Evolutionary conservation across 2,797 vertebrate genomes (phyloP), one percentile per base, ranked within the genome.

Genomic region (Acrocephalus scirpaceus): DNA sequence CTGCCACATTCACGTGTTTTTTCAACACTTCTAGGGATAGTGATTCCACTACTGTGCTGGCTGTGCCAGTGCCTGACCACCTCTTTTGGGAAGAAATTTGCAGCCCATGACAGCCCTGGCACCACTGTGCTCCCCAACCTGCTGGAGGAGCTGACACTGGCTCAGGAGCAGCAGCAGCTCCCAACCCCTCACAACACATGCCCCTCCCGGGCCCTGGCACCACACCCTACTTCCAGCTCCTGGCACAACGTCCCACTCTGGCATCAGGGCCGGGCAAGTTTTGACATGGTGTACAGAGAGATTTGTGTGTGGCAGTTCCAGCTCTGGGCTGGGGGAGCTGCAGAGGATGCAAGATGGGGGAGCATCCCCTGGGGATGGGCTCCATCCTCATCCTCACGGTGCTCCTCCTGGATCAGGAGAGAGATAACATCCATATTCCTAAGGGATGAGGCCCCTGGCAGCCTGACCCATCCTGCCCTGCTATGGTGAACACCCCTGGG

Each of bases 241-340:
- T 47, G 53, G 69, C 50, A 64, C 25, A 11, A 20, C 18, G 45
- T 11, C 25, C n/a, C 0, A 1, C 54, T 54, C 64, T 47, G 56
- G 42, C 65, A 62, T 17, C 50, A 50, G 50, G 66, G 57, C 23
- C 6, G 15, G 5, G 53, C 62, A 42, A 60, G 74, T 21, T 10
- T 51, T 1, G 0, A 6, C 26, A 11, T 0, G 2, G 42, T 1
- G 3, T 25, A 11, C 0, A 0, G 29, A 60, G 48, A 80, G 51
- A 21, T 15, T 88, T 86, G 38, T 26, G 53, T 32, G 36, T 7
- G 44, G 22, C 11, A 22, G 48, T 19, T 81, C 40, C 84, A 20
- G 71, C 64, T 56, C 1, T 2, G 26, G 53, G 44, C 57, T 58
- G 69, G 11, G 2, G 45, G 27, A 85, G 27, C 42, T 67, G 53